A percentile compares a stretch with the other conserved stretches of the same genome.
Conservation (phyloP, 35 echinoderm and acorn worm genomes). For the Nesometra sesokonis region DNA sequence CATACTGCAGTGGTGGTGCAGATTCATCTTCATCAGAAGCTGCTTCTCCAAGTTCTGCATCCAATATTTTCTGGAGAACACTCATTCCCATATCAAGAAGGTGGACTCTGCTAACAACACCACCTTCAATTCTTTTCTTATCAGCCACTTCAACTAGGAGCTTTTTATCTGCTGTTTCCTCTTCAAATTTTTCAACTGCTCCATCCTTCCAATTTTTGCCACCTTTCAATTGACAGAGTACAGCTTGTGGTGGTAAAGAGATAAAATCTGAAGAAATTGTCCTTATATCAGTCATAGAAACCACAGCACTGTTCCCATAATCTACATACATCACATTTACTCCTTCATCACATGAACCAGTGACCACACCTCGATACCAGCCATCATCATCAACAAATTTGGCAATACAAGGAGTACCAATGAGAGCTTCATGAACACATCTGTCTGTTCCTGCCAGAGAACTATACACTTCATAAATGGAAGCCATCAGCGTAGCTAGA, state of each 20-base stretch:
- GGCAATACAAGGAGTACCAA: background rate
- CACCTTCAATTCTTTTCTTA: background rate
- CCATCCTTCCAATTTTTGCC: background rate
- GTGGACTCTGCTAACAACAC: background rate
- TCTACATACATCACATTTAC: background rate
- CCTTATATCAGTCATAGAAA: background rate
- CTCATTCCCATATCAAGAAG: background rate
- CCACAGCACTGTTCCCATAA: constrained; percentile 1
- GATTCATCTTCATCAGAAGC: background rate
- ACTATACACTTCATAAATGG: background rate
- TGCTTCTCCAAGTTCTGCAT: background rate
- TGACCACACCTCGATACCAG: background rate
- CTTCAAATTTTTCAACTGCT: background rate
- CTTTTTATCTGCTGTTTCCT: background rate
- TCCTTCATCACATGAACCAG: background rate
- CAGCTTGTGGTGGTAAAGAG: background rate
- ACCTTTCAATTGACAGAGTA: background rate
- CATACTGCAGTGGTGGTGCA: background rate
- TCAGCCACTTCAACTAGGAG: background rate
- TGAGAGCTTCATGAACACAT: background rate
- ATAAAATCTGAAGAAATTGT: background rate
- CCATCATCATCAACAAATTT: constrained; percentile 9
- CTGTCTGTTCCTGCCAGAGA: background rate
- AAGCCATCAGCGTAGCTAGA: background rate
- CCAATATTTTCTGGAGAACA: background rate